A percentile compares a stretch with the other conserved stretches of the same genome.
phyloP scores from a whole-genome alignment of 2,113 vertebrate species.

The Scatophagus argus region DNA sequence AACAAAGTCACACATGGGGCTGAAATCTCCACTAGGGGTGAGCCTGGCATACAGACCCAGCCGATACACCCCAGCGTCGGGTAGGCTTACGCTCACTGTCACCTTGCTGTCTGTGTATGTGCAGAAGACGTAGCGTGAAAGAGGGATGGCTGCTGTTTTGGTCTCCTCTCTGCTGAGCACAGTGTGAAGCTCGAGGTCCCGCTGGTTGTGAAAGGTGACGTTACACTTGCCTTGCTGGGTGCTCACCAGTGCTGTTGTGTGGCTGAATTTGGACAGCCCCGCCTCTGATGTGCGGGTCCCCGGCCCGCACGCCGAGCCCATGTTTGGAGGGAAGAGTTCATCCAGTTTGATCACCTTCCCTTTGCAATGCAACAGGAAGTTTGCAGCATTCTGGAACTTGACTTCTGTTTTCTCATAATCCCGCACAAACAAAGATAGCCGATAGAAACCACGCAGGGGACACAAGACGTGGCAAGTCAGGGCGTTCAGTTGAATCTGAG shows the following conservation, averaged over 20 bases:
- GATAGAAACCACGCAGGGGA: slow-evolving; percentile 82
- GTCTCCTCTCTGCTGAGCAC: slow-evolving; percentile 69
- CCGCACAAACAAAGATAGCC: slow-evolving; percentile 84
- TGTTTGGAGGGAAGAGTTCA: slow-evolving; percentile 79
- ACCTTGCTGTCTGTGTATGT: slow-evolving; percentile 85
- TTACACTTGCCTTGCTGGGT: slow-evolving; percentile 85
- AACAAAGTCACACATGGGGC: slow-evolving; percentile 85
- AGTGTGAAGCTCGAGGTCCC: slow-evolving; percentile 60
- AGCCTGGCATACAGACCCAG: slow-evolving; percentile 81
- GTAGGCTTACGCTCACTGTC: slow-evolving; percentile 78
- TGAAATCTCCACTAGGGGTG: slow-evolving; percentile 73
- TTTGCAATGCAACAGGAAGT: slow-evolving; percentile 83
- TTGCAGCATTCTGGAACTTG: slow-evolving; percentile 82
- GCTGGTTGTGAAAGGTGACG: slow-evolving; percentile 81
- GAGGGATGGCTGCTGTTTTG: slow-evolving; percentile 40
- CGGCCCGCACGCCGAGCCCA: slow-evolving; percentile 80
- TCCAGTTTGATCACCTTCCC: slow-evolving; percentile 65
- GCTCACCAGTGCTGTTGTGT: slow-evolving; percentile 76
- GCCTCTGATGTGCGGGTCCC: slow-evolving; percentile 80
- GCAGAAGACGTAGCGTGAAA: slow-evolving; percentile 82
- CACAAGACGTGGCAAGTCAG: slow-evolving; percentile 85
- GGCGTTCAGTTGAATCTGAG: slow-evolving; percentile 81
- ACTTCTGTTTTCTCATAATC: slow-evolving; percentile 73
- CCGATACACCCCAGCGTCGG: slow-evolving; percentile 75
- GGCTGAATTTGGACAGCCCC: slow-evolving; percentile 83